Base-by-base conservation (phyloP, 2,888 invertebrate genomes). In the Melanostoma scalare region DNA sequence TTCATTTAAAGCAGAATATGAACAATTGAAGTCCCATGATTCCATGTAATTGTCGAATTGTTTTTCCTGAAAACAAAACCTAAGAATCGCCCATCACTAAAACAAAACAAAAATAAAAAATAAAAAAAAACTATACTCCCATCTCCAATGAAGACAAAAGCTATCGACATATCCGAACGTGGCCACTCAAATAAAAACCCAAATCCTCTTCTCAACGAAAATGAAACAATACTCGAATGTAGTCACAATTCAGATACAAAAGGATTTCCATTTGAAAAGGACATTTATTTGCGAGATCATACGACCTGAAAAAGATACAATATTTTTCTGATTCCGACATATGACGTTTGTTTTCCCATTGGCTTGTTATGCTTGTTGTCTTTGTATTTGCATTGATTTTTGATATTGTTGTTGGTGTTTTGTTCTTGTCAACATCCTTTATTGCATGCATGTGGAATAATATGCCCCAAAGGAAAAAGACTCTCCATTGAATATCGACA, bases 321-420 rank as follows among this genome's bases (percentile, higher is more conserved):
- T 74, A 80, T 80, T 69, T 20, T 80, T 46, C 52, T 63, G 55
- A 74, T 74, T 67, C 56, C 68, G 79, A 74, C 60, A 65, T 60
- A 73, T 78, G 78, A 78, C 74, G 58, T 74, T 74, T 74, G 74
- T 80, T 69, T 74, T 80, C 56, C 61, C 36, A 74, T 80, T 80
- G 79, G 74, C 79, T 80, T 80, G 56, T 63, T 80, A 80, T 74
- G 69, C 74, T 63, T 69, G 50, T 73, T 79, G 67, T 68, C 44
- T 65, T 78, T 65, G 42, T 65, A 56, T 58, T 60, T 73, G 53
- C 44, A 61, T 44, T 36, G 20, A 31, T 30, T 67, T 35, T n/a
- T 33, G 6, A 10, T 35, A 9, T 52, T 33, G 20, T 33, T 33
- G 6, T 53, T 10, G n/a, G 42, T 8, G 9, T 9, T 46, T n/a